Base-by-base conservation (phyloP, 2,888 invertebrate species). In the Encarsia formosa region DNA sequence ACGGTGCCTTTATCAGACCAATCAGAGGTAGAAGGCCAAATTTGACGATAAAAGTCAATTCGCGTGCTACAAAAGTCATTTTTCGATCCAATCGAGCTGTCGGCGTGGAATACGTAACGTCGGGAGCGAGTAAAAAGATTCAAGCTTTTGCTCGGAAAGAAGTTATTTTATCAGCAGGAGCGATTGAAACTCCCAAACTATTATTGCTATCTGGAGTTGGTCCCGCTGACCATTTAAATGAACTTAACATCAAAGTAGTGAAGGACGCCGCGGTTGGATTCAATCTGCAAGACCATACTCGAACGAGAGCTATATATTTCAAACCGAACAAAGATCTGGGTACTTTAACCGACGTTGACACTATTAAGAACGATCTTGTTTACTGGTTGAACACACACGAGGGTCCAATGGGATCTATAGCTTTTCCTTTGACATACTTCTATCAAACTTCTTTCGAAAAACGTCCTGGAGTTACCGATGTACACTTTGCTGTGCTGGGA, bases 161-260 rank as follows among this genome's bases (percentile, higher is more conserved):
- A n/a, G n/a, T n/a, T n/a, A n/a, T n/a, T n/a, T n/a, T n/a, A 3
- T 49, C 42, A 11, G 37, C 29, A n/a, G 49, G 49, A 1, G 16
- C 22, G 6, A 16, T 42, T 11, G 22, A 22, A 3, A 42, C 49
- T 2, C 37, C 42, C 2, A 49, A 49, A 18, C 20, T 49, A 2
- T 9, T 49, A 1, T 37, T 49, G 42, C 18, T 49, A 16, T 42
- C 42, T 2, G 49, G 49, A 15, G 29, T 49, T 9, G 49, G 42
- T 20, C n/a, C 19, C 16, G 20, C 29, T 3, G 3, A 49, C 6
- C 22, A 49, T 4, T 37, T 49, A 16, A 1, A 8, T 1, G 20
- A 49, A 29, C 5, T 13, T 4, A n/a, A n/a, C 1, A 42, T 49
- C 3, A 15, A 26, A 4, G 9, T 37, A 5, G 20, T 42, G 4